Evolutionary conservation across 2,113 vertebrate species (phyloP), one percentile per base, ranked within the genome.

Genomic region (Anser brachyrhynchus): DNA sequence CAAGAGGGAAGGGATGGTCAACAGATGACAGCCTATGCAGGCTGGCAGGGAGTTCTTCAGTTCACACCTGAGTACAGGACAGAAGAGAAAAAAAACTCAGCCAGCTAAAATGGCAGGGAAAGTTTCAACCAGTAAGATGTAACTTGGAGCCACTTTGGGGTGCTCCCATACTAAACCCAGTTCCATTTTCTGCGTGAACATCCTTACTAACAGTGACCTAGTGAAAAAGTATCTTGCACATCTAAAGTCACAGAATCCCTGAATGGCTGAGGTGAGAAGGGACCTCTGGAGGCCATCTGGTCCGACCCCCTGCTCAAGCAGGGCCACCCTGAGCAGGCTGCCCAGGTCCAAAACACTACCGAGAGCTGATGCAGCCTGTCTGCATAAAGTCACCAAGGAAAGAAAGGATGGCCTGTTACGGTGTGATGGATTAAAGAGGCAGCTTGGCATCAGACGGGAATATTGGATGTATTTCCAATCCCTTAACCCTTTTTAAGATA

Each of bases 41-140:
- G 57, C n/a, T 35, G 65, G 69, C 1, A 0, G 8, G 1, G 1
- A 57, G 64, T 22, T 49, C 21, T 6, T 3, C 13, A 37, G 49
- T 22, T 73, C 31, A 59, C 9, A 4, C 26, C 10, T 33, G 22
- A 22, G 66, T 26, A 44, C 7, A 29, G 61, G 37, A 43, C 14
- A 25, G 43, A 15, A 49, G 10, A 39, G 10, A 37, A 6, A 49
- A 39, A 83, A 79, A 79, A 39, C 37, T 19, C 76, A 69, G 49
- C 14, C 26, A 51, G 43, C 17, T 41, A 23, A 26, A 44, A 44
- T 39, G 29, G 35, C 72, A 58, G 16, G 31, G 72, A 31, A 58
- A 75, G 54, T 19, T 22, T 25, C 62, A 16, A 17, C 12, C n/a
- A 58, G 23, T 13, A 25, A 57, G 49, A 23, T 20, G 10, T 33